Evolutionary conservation across 2,113 vertebrate genomes (phyloP), one percentile per base, ranked within the genome.

Genomic region (Alethe diademata): DNA sequence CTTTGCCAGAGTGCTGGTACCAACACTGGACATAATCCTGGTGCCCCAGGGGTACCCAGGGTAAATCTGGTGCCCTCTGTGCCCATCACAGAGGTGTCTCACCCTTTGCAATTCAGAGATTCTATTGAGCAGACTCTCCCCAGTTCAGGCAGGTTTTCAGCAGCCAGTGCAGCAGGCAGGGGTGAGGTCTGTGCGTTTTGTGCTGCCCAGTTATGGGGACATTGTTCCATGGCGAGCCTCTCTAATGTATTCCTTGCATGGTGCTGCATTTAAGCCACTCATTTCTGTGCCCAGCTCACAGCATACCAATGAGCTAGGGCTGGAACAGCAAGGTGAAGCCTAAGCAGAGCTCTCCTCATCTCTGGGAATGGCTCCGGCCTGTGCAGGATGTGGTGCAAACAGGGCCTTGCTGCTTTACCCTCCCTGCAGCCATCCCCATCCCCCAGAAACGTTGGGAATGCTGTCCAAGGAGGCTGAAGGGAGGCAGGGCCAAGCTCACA

Each of bases 301-400:
- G 92, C 91, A 95, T 92, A 95, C 56, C 91, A 89, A 95, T 92
- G 65, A 95, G 83, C 70, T 25, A 51, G 78, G 61, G 64, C 76
- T 95, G 19, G 35, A 91, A 85, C 38, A 89, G 36, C 86, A 95
- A 97, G 94, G 92, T 96, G 91, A 95, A 84, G 69, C 57, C 80
- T 61, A 31, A 82, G 58, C 50, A 69, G 51, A 92, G 67, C 35
- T 64, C 54, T 90, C 23, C 19, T 61, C 60, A 84, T 73, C 56
- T 69, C 69, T 42, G 25, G 36, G 40, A 81, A 71, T 20, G 40
- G 40, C 48, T 58, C 60, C 64, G 53, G 28, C 15, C 8, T 9
- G 19, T 1, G 3, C 60, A 86, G 43, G 31, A 64, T 18, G 31
- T 1, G 4, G 15, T 64, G 22, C 45, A 88, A 73, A 88, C 40